These are phyloP conservation scores for Chiloscyllium punctatum DNA, from an alignment of 2,797 vertebrate species.

Conservation along the genomic window DNA sequence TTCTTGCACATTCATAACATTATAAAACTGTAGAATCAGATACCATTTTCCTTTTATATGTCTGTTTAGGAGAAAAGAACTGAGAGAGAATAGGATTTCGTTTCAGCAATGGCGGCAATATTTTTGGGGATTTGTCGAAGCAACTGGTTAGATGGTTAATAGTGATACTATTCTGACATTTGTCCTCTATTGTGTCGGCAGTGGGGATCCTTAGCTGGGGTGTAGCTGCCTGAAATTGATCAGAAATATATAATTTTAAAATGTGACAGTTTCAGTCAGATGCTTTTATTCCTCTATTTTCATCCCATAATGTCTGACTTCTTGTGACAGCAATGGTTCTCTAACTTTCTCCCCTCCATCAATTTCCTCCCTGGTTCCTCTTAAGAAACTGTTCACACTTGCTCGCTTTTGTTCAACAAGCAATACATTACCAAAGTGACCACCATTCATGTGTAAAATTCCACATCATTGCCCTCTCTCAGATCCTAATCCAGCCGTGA, in stretches of 20 bases:
- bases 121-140: constrained; percentile 7
- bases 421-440: not conserved
- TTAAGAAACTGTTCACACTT: not conserved
- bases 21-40: not conserved
- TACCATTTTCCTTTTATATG: not conserved
- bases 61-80: not conserved
- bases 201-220: not conserved
- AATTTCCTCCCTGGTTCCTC: not conserved
- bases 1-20: not conserved
- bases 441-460: not conserved
- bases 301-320: not conserved
- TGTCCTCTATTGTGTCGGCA: not conserved
- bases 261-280: not conserved
- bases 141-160: not conserved
- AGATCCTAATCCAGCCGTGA: not conserved
- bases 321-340: not conserved
- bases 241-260: not conserved
- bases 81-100: not conserved
- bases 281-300: not conserved
- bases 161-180: not conserved
- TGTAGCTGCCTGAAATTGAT: not conserved
- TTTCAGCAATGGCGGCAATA: not conserved
- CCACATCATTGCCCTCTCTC: not conserved
- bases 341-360: not conserved
- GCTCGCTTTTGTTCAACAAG: not conserved